A percentile compares a stretch with the other conserved stretches of the same genome.
Evolutionary conservation across 2,888 invertebrate genomes (phyloP).

Genomic region (Cistogaster globosa): DNA sequence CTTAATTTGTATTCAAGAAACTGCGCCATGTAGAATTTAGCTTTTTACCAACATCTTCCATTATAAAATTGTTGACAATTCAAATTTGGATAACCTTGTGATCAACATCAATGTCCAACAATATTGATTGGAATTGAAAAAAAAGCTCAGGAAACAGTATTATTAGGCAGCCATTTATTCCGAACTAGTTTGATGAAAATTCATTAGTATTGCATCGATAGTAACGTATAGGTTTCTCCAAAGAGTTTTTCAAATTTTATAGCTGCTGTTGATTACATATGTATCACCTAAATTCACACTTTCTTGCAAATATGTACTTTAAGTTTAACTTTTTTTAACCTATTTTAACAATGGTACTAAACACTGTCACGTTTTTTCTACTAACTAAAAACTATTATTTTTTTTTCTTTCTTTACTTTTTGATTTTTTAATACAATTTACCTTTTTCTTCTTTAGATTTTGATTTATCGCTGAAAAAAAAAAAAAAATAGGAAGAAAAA

Average conservation of each 20-base stretch:
- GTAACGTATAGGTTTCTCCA: not conserved
- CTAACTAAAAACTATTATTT: conserved; percentile 8
- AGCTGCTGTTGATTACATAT: not conserved
- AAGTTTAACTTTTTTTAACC: conserved; percentile 28
- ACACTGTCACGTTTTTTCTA: conserved; percentile 53
- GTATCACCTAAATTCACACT: conserved; percentile 79
- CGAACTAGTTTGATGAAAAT: too few relatives aligned
- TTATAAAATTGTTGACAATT: too few relatives aligned
- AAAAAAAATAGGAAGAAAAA: not conserved
- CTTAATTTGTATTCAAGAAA: too few relatives aligned
- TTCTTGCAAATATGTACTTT: conserved; percentile 71
- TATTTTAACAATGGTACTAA: conserved; percentile 23
- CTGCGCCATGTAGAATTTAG: too few relatives aligned
- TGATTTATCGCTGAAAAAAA: conserved; percentile 74
- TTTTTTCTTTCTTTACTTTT: conserved; percentile 51
- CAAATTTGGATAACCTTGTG: too few relatives aligned
- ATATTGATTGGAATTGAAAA: too few relatives aligned
- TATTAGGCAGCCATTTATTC: too few relatives aligned
- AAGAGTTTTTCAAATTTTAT: not conserved
- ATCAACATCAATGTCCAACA: too few relatives aligned
- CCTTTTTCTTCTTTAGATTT: conserved; percentile 83
- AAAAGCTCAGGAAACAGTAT: too few relatives aligned
- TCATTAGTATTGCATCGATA: too few relatives aligned
- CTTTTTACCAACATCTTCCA: too few relatives aligned
- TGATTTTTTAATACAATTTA: conserved; percentile 76